Percentiles rank a stretch among this genome's conserved stretches.
phyloP scores from a whole-genome alignment of 2,113 vertebrate species.

The Taxidea taxus region DNA sequence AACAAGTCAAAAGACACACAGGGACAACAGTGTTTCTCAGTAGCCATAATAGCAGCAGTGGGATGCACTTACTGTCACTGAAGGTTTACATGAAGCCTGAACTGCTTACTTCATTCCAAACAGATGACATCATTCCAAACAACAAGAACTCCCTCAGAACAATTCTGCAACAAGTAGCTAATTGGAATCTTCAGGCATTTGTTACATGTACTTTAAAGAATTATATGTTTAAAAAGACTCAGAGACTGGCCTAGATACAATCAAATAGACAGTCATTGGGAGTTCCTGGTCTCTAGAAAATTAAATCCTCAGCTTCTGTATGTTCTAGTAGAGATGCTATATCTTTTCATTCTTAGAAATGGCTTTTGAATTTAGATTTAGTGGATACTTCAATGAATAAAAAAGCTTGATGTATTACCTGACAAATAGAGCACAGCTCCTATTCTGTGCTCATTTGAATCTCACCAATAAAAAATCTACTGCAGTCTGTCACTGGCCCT shows the following conservation, averaged over 20 bases:
- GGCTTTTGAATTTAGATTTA: conserved; percentile 77
- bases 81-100: conserved; percentile 86
- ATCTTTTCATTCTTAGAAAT: conserved; percentile 75
- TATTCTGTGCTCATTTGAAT: conserved; percentile 61
- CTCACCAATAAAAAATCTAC: conserved; percentile 68
- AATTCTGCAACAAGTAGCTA: conserved; percentile 80
- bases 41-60: conserved; percentile 82
- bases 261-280: conserved; percentile 83
- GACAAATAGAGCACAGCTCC: conserved; percentile 69
- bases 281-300: conserved; percentile 82
- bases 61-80: conserved; percentile 84
- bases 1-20: conserved; percentile 80
- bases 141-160: conserved; percentile 73
- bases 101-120: conserved; percentile 83
- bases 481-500: background rate
- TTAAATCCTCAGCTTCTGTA: conserved; percentile 11
- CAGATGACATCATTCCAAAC: conserved; percentile 85
- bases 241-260: conserved; percentile 88
- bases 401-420: conserved; percentile 84
- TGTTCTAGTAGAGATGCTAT: conserved; percentile 17
- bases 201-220: conserved; percentile 85
- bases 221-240: conserved; percentile 86
- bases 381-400: conserved; percentile 82
- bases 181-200: conserved; percentile 86
- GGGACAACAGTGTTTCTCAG: conserved; percentile 81